phyloP scores from a whole-genome alignment of 2,888 invertebrate genomes.

The Malacosoma neustria region DNA sequence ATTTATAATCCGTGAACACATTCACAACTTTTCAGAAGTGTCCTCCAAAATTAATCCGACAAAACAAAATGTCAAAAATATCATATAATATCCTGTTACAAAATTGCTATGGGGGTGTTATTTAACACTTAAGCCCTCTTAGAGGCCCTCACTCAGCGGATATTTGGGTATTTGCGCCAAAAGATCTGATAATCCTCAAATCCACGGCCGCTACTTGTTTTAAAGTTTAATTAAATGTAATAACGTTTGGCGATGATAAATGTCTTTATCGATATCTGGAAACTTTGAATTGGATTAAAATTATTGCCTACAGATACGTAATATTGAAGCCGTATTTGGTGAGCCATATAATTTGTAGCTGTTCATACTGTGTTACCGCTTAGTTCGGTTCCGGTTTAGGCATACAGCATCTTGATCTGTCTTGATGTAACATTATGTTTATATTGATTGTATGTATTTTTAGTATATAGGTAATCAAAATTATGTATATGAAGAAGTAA shows the following conservation, averaged over 20 bases:
- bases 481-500: too few relatives aligned
- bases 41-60: background rate
- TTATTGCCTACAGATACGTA: constrained; percentile 17
- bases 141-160: constrained; percentile 9
- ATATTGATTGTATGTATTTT: too few relatives aligned
- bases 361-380: too few relatives aligned
- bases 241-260: constrained; percentile 35
- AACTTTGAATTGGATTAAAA: constrained; percentile 27
- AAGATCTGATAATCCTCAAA: constrained; percentile 26
- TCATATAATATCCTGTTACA: background rate
- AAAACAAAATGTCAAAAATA: background rate
- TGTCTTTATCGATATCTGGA: constrained; percentile 26
- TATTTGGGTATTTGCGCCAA: constrained; percentile 22
- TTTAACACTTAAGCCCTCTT: constrained; percentile 8
- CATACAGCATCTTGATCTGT: too few relatives aligned
- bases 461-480: too few relatives aligned
- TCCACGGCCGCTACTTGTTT: constrained; percentile 31
- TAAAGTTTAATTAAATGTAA: constrained; percentile 43
- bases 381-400: too few relatives aligned
- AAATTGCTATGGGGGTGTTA: constrained; percentile 2
- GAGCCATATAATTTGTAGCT: too few relatives aligned
- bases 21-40: too few relatives aligned
- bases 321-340: too few relatives aligned
- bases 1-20: too few relatives aligned
- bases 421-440: too few relatives aligned